Conservation (phyloP, 2,113 vertebrate genomes). For the Coryphaenoides rupestris region DNA sequence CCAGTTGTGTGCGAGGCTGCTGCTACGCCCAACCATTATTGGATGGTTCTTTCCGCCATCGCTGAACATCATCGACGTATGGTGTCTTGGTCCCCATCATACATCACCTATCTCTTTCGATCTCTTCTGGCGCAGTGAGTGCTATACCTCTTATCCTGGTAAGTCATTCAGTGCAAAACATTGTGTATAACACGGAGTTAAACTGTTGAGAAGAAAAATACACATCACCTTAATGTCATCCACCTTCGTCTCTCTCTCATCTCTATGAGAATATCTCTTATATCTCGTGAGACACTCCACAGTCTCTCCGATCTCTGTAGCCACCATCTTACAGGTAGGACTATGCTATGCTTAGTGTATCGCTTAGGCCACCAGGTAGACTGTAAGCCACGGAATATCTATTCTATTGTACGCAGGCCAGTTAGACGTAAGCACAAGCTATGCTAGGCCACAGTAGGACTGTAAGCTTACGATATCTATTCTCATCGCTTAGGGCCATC, state of each 20-base stretch:
- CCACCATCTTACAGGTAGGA: constrained; percentile 87
- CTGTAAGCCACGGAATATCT: no score
- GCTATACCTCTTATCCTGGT: constrained; percentile 82
- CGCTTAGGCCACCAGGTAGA: no score
- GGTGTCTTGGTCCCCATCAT: constrained; percentile 89
- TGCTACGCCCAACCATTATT: constrained; percentile 87
- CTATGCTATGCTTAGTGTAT: no score
- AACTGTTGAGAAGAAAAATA: no score
- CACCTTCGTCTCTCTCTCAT: constrained; percentile 32
- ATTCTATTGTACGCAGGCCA: no score
- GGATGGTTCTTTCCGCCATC: constrained; percentile 91
- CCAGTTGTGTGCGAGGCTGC: constrained; percentile 87
- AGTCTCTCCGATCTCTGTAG: constrained; percentile 90
- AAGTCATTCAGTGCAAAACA: constrained; percentile 74
- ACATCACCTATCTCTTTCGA: constrained; percentile 88
- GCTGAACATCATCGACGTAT: constrained; percentile 93
- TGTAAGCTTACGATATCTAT: no score
- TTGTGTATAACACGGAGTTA: background rate
- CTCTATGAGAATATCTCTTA: constrained; percentile 95
- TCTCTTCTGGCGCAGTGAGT: constrained; percentile 73
- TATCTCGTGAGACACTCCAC: constrained; percentile 96
- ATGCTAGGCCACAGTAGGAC: no score
- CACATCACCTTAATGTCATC: background rate
- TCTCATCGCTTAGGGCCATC: no score
- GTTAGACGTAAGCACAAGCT: no score